Conservation (phyloP, 2,113 vertebrate species). For the Mastomys natalensis region DNA sequence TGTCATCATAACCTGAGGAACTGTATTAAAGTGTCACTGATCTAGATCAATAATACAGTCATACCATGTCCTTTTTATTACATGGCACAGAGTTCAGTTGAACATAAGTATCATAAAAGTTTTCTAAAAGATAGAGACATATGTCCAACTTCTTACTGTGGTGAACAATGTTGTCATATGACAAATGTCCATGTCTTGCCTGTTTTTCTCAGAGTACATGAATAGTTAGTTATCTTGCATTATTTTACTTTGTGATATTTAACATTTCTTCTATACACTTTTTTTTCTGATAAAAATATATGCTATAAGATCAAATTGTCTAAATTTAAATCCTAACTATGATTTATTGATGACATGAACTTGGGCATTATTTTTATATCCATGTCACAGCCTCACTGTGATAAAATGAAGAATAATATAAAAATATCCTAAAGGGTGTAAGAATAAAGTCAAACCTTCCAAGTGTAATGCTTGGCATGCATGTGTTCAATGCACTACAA, state of each 20-base stretch:
- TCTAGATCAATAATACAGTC: background rate
- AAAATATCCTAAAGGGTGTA: background rate
- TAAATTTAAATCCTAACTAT: background rate
- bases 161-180: background rate
- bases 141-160: background rate
- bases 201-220: background rate
- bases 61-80: background rate
- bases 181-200: background rate
- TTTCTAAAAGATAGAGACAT: background rate
- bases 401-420: constrained; percentile 17
- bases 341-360: background rate
- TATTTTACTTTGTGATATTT: background rate
- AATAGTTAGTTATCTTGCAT: background rate
- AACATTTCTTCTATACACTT: background rate
- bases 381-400: background rate
- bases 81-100: background rate
- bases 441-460: background rate
- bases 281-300: background rate
- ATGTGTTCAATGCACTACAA: background rate
- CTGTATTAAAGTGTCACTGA: background rate
- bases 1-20: background rate
- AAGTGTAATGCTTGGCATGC: background rate
- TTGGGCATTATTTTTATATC: background rate
- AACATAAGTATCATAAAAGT: background rate
- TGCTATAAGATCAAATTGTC: background rate